Evolutionary conservation across 2,888 invertebrate species (phyloP).

Genomic region (Anarsia innoxiella): DNA sequence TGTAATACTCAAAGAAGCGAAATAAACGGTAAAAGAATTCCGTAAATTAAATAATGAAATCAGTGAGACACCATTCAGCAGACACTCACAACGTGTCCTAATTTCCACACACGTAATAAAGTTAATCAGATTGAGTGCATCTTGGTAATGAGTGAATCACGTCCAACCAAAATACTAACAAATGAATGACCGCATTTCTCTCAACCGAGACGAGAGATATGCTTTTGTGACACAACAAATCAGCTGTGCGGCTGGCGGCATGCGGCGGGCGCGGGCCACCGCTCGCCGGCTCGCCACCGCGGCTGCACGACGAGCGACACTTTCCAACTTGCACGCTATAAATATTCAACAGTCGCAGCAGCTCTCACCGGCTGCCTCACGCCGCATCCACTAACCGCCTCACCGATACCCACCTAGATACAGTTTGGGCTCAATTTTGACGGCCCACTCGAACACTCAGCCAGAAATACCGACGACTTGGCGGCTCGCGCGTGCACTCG

Average conservation of each 20-base stretch:
- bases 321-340: constrained; percentile 62
- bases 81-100: too few relatives aligned
- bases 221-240: constrained; percentile 43
- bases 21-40: too few relatives aligned
- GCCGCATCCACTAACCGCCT: constrained; percentile 24
- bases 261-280: constrained; percentile 22
- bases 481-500: constrained; percentile 48
- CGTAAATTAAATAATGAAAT: too few relatives aligned
- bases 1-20: too few relatives aligned
- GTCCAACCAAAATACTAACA: constrained; percentile 27
- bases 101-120: constrained; percentile 10
- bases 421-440: constrained; percentile 75
- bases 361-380: constrained; percentile 31
- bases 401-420: constrained; percentile 65
- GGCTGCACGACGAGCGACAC: constrained; percentile 44
- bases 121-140: constrained; percentile 12
- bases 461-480: constrained; percentile 49
- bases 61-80: too few relatives aligned
- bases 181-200: constrained; percentile 35
- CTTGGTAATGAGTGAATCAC: constrained; percentile 21
- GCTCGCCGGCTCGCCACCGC: constrained; percentile 20
- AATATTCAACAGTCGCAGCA: constrained; percentile 58
- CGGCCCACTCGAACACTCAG: constrained; percentile 57
- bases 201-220: constrained; percentile 30
- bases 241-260: constrained; percentile 44